phyloP scores from a whole-genome alignment of 2,888 invertebrate genomes.

The Tachystola acroxantha region DNA sequence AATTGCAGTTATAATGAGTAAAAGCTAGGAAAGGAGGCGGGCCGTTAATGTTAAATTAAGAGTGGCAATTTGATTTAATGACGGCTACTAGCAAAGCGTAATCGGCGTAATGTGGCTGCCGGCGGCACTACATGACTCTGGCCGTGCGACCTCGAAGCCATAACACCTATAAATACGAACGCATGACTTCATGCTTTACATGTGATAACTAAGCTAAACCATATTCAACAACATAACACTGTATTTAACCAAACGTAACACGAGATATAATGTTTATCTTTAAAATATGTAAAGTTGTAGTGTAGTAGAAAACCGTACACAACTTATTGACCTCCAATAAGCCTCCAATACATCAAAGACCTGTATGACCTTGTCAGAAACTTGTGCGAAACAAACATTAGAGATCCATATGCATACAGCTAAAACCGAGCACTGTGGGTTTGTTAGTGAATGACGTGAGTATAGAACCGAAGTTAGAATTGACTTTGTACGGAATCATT shows the following conservation, averaged over 20 bases:
- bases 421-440: too few relatives aligned
- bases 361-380: slow-evolving; percentile 10
- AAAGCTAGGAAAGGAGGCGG: slow-evolving; percentile 35
- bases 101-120: slow-evolving; percentile 34
- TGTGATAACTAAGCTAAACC: neutral
- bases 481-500: neutral
- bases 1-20: slow-evolving; percentile 39
- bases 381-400: slow-evolving; percentile 2
- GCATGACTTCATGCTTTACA: slow-evolving; percentile 33
- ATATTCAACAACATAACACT: neutral
- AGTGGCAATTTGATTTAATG: slow-evolving; percentile 51
- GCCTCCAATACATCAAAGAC: slow-evolving; percentile 8
- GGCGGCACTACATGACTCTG: slow-evolving; percentile 4
- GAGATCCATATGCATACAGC: neutral
- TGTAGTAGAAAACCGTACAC: slow-evolving; percentile 3
- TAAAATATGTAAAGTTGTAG: slow-evolving; percentile 6
- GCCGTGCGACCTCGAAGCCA: slow-evolving; percentile 29
- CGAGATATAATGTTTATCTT: slow-evolving; percentile 3
- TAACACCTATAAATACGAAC: slow-evolving; percentile 29
- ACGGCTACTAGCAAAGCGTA: slow-evolving; percentile 27
- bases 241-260: slow-evolving; percentile 6
- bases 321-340: slow-evolving; percentile 8
- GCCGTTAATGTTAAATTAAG: slow-evolving; percentile 42
- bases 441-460: too few relatives aligned
- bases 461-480: too few relatives aligned